These are phyloP conservation scores for Busseola fusca DNA, from an alignment of 2,888 invertebrate species.

Conservation along the genomic window DNA sequence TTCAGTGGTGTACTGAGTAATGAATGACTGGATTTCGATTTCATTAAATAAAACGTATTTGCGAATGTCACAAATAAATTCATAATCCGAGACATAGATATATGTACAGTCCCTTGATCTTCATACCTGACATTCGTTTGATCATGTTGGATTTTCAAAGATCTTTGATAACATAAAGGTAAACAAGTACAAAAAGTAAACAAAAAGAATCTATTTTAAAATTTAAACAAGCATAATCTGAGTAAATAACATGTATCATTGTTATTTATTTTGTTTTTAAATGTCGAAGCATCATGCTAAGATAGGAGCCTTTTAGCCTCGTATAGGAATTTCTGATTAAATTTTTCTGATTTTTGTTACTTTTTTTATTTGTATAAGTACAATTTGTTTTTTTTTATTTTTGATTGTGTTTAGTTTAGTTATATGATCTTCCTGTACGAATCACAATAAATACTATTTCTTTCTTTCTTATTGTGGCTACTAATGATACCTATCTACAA, in stretches of 20 bases:
- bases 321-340: no score
- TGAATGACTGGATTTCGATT: constrained; percentile 14
- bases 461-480: no score
- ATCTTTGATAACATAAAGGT: not conserved
- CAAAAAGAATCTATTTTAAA: not conserved
- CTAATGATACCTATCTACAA: not conserved
- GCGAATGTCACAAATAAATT: constrained; percentile 1
- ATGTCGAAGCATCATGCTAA: no score
- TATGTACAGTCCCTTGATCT: not conserved
- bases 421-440: no score
- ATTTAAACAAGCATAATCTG: not conserved
- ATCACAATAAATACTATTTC: no score
- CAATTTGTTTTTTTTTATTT: no score
- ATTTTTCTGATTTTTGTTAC: no score
- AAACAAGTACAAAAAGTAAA: not conserved
- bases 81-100: not conserved
- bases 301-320: no score
- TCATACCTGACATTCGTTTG: not conserved
- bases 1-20: not conserved
- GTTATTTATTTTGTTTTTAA: no score
- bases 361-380: no score
- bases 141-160: not conserved
- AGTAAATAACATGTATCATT: not conserved
- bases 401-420: no score
- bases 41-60: not conserved